phyloP scores from a whole-genome alignment of 2,888 invertebrate genomes.

The Caenorhabditis sinica region DNA sequence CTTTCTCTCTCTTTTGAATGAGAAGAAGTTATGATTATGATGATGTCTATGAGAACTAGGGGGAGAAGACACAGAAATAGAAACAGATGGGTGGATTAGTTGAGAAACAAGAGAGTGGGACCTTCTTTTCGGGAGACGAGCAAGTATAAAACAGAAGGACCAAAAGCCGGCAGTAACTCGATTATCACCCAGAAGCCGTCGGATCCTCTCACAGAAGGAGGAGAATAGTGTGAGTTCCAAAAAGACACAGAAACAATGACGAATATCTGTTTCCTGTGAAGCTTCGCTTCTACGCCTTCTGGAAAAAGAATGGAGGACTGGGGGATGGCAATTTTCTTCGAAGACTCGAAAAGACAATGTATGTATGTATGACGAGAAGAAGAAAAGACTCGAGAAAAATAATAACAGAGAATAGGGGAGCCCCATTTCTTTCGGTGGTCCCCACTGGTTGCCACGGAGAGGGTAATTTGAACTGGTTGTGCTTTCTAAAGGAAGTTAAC shows the following conservation, averaged over 20 bases:
- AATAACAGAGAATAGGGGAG: conserved; percentile 40
- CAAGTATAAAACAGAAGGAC: neutral
- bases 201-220: neutral
- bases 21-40: conserved; percentile 46
- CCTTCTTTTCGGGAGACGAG: conserved; percentile 20
- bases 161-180: conserved; percentile 50
- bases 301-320: conserved; percentile 18
- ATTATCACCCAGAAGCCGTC: conserved; percentile 52
- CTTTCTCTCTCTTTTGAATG: conserved; percentile 10
- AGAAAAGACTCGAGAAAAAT: conserved; percentile 32
- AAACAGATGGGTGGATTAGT: conserved; percentile 53
- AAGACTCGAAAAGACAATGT: conserved; percentile 34
- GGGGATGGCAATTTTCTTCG: conserved; percentile 28
- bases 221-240: conserved; percentile 8
- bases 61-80: conserved; percentile 34
- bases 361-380: conserved; percentile 32
- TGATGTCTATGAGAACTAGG: conserved; percentile 35
- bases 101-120: conserved; percentile 16
- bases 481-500: conserved; percentile 16
- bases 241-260: conserved; percentile 41
- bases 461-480: conserved; percentile 51
- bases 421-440: neutral
- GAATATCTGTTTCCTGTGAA: conserved; percentile 23
- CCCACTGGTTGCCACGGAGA: conserved; percentile 43
- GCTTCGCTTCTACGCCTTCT: conserved; percentile 25